Evolutionary conservation across 37 sponge, comb jelly and placozoan species (phyloP).

Genomic region (Chondrilla cf. caribensis): DNA sequence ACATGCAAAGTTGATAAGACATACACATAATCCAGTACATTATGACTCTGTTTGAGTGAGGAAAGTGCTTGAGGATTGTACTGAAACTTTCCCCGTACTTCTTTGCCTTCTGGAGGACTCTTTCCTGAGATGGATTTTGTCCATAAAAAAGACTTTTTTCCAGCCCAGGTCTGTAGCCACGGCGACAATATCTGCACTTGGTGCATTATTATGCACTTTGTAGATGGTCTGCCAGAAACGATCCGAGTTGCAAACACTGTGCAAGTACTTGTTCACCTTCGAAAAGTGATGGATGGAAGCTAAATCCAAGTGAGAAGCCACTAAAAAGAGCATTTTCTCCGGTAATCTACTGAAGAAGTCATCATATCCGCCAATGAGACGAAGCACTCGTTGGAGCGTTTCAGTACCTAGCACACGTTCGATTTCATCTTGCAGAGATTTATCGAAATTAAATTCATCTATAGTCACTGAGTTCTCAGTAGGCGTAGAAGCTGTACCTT

Average conservation of each 20-base stretch:
- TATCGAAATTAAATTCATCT: slow-evolving; percentile 53
- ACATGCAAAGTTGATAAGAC: too few species aligned
- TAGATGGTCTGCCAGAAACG: slow-evolving; percentile 77
- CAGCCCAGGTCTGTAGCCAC: slow-evolving; percentile 82
- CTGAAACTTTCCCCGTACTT: background rate
- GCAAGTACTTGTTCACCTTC: slow-evolving; percentile 55
- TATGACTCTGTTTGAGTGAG: slow-evolving; percentile 15
- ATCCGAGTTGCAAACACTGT: slow-evolving; percentile 61
- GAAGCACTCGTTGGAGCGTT: slow-evolving; percentile 30
- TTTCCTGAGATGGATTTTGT: slow-evolving; percentile 88
- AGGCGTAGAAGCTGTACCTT: slow-evolving; percentile 38
- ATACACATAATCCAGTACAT: too few species aligned
- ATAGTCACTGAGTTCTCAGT: slow-evolving; percentile 40
- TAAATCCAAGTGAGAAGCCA: slow-evolving; percentile 66
- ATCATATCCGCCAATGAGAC: slow-evolving; percentile 24
- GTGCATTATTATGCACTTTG: slow-evolving; percentile 38
- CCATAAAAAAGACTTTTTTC: slow-evolving; percentile 96
- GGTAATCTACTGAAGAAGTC: slow-evolving; percentile 65
- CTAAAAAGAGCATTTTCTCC: slow-evolving; percentile 27
- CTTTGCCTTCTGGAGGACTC: slow-evolving; percentile 70
- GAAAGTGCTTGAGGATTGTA: slow-evolving; percentile 20
- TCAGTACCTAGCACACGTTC: slow-evolving; percentile 55
- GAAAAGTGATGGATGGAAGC: slow-evolving; percentile 61
- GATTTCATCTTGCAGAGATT: slow-evolving; percentile 48
- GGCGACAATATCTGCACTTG: slow-evolving; percentile 54